These are phyloP conservation scores for Macaria notata DNA, from an alignment of 2,888 invertebrate species.

Conservation along the genomic window DNA sequence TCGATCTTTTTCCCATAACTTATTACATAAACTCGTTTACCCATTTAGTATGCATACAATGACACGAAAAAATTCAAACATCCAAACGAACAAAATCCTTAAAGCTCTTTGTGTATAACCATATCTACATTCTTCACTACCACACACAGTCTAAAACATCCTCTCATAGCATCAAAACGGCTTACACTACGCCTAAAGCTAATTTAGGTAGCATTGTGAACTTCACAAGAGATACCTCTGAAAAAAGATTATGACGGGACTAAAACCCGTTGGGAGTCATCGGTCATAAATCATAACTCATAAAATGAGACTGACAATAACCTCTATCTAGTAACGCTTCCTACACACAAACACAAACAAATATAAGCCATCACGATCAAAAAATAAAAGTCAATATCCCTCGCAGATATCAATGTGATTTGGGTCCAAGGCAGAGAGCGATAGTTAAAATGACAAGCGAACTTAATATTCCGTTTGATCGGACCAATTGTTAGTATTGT, in stretches of 20 bases:
- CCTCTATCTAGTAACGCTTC: slow-evolving; percentile 69
- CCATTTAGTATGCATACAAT: too few species aligned
- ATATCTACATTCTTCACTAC: slow-evolving; percentile 32
- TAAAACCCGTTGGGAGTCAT: slow-evolving; percentile 80
- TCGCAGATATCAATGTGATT: slow-evolving; percentile 28
- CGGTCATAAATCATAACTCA: slow-evolving; percentile 82
- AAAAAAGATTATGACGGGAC: slow-evolving; percentile 78
- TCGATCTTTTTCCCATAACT: not conserved
- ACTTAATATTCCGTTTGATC: slow-evolving; percentile 82
- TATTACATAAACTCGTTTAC: not conserved
- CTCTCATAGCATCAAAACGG: slow-evolving; percentile 60
- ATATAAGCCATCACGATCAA: slow-evolving; percentile 35
- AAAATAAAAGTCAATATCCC: slow-evolving; percentile 35
- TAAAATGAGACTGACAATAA: slow-evolving; percentile 79
- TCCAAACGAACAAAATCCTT: slow-evolving; percentile 52
- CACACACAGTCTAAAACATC: slow-evolving; percentile 57
- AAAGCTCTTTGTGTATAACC: slow-evolving; percentile 55
- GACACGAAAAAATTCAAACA: slow-evolving; percentile 38
- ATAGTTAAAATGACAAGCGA: slow-evolving; percentile 80
- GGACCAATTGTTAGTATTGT: slow-evolving; percentile 81
- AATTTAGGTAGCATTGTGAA: slow-evolving; percentile 82
- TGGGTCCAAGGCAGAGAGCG: slow-evolving; percentile 55
- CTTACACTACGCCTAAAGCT: slow-evolving; percentile 71
- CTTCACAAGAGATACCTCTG: slow-evolving; percentile 72
- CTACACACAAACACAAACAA: slow-evolving; percentile 45